Evolutionary conservation across 2,888 invertebrate species (phyloP).

Genomic region (Chirona hameri): DNA sequence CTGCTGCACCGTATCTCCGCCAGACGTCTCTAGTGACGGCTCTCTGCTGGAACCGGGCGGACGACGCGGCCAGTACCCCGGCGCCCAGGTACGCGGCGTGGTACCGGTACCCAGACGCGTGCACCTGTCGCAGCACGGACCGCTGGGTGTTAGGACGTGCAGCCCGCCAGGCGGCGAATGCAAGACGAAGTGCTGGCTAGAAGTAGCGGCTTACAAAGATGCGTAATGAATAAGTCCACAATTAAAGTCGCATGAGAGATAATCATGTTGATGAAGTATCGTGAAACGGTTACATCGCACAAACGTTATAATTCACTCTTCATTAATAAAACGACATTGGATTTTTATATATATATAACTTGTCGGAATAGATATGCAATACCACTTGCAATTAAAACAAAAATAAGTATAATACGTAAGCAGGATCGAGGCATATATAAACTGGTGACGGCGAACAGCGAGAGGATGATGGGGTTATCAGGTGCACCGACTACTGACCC

Average conservation of each 20-base stretch:
- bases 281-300: no score
- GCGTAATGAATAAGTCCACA: background rate
- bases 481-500: conserved; percentile 44
- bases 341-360: no score
- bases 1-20: conserved; percentile 34
- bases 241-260: background rate
- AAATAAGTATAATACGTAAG: no score
- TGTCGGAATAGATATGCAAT: no score
- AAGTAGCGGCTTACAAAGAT: no score
- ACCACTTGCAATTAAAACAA: no score
- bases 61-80: conserved; percentile 51
- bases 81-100: conserved; percentile 58
- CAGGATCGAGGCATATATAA: no score
- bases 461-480: background rate
- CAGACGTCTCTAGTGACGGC: conserved; percentile 44
- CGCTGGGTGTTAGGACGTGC: no score
- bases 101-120: conserved; percentile 55
- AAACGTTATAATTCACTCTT: no score
- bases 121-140: conserved; percentile 49
- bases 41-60: conserved; percentile 47
- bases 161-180: no score
- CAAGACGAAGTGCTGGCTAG: no score
- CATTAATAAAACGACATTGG: no score
- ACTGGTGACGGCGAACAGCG: background rate
- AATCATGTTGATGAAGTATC: background rate